A percentile compares a stretch with the other conserved stretches of the same genome.
phyloP scores from a whole-genome alignment of 2,797 vertebrate genomes.

The Sciurus vulgaris region DNA sequence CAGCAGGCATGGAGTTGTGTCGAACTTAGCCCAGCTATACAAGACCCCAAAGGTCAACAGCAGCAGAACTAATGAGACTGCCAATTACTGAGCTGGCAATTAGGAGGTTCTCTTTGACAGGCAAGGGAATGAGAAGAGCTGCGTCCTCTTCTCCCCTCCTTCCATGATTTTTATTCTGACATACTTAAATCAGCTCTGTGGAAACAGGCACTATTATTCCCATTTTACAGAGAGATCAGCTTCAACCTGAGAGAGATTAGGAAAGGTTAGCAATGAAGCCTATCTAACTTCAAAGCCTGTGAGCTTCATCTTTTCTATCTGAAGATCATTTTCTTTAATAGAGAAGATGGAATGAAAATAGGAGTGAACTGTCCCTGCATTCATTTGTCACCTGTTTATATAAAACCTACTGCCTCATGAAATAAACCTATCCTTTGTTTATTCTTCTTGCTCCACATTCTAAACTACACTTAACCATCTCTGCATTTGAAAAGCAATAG shows the following conservation, averaged over 20 bases:
- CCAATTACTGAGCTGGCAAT: slow-evolving; percentile 59
- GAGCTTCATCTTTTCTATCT: neutral
- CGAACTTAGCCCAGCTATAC: neutral
- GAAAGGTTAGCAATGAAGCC: neutral
- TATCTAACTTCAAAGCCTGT: neutral
- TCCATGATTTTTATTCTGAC: neutral
- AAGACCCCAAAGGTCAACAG: slow-evolving; percentile 49
- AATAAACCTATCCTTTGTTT: neutral
- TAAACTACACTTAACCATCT: slow-evolving; percentile 7
- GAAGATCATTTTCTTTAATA: slow-evolving; percentile 34
- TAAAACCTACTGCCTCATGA: neutral
- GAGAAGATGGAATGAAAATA: neutral
- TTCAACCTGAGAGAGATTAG: slow-evolving; percentile 1
- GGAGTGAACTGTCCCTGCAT: neutral
- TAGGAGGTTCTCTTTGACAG: slow-evolving; percentile 56
- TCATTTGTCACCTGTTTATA: slow-evolving; percentile 1
- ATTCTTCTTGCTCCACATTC: neutral
- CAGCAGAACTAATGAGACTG: slow-evolving; percentile 16
- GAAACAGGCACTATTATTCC: neutral
- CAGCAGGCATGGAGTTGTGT: neutral
- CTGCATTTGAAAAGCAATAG: neutral
- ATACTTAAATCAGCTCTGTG: slow-evolving; percentile 6
- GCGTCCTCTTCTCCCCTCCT: neutral
- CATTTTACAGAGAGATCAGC: slow-evolving; percentile 7
- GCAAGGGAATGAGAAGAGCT: neutral